Evolutionary conservation across 2,888 invertebrate genomes (phyloP), one percentile per base, ranked within the genome.

Genomic region (Tyria jacobaeae): DNA sequence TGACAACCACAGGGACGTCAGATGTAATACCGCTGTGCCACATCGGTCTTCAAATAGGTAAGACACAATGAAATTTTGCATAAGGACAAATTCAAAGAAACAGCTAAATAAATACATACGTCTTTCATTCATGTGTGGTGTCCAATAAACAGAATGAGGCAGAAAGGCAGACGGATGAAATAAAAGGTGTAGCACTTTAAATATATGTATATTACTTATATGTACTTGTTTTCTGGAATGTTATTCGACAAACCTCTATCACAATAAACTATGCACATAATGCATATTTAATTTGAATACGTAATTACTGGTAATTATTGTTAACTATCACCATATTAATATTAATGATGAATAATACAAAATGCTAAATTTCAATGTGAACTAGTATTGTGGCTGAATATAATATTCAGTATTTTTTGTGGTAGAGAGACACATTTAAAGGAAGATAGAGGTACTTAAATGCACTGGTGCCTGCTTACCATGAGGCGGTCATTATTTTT

Each of bases 241-340:
- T 12, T 17, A 17, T 41, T 9, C 21, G 44, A 51, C 51, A n/a
- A 35, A 35, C 51, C 14, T 12, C 21, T 15, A 7, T 21, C 14
- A 35, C 51, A 51, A 24, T 51, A 21, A 51, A 51, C 35, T 12
- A 3, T n/a, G n/a, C 44, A 44, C 44, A 1, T 57, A 57, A 49
- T 57, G 48, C 24, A 17, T 49, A 56, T 47, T 56, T 56, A 56
- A 56, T 35, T 35, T 35, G 15, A 34, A 41, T 49, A 12, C 3
- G 24, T 53, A 53, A 37, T 39, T 34, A 52, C 37, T 15, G 24
- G 15, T 37, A 25, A 39, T 35, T 24, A 53, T 15, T 24, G 25
- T 25, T 37, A 39, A 53, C 4, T 25, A 25, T n/a, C 37, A 53
- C n/a, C n/a, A n/a, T n/a, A n/a, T 25, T 37, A 10, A 53, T 15